Percentiles rank a stretch among this genome's conserved stretches.
Conservation (phyloP, 2,113 vertebrate species). For the Laticauda colubrina region DNA sequence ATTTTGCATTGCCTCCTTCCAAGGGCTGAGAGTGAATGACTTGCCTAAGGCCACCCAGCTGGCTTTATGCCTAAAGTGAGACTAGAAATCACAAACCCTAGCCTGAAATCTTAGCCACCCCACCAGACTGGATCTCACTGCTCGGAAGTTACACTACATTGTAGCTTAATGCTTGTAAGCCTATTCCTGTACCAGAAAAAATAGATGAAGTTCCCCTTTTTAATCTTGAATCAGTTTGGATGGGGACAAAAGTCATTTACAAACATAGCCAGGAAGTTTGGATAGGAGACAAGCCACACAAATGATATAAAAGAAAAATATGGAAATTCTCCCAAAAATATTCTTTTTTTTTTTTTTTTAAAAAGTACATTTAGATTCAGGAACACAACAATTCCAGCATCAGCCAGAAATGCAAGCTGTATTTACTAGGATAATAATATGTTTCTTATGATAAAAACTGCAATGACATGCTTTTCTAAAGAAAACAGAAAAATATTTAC, state of each 20-base stretch:
- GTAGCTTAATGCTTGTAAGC: neutral
- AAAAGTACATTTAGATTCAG: no score
- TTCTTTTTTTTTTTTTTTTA: slow-evolving; percentile 2
- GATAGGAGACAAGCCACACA: neutral
- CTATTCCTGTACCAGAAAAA: neutral
- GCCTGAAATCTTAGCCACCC: neutral
- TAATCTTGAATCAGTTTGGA: neutral
- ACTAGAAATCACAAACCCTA: neutral
- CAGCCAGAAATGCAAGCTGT: slow-evolving; percentile 25
- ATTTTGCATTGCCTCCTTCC: neutral
- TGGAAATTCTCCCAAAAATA: neutral
- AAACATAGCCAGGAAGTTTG: neutral
- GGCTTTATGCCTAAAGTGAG: neutral
- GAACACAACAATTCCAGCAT: neutral
- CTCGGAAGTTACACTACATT: neutral
- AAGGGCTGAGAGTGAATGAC: neutral
- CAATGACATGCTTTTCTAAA: slow-evolving; percentile 50
- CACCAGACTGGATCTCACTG: neutral
- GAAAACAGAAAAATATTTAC: slow-evolving; percentile 34
- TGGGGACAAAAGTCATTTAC: neutral
- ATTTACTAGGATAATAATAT: slow-evolving; percentile 50
- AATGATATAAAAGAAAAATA: neutral
- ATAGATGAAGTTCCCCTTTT: neutral
- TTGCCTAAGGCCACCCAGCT: neutral
- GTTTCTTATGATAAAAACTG: slow-evolving; percentile 55